Percentiles rank a stretch among this genome's conserved stretches.
These are phyloP conservation scores for Enteromius argenteus DNA, from an alignment of 2,797 vertebrate species.

Conservation along the genomic window DNA sequence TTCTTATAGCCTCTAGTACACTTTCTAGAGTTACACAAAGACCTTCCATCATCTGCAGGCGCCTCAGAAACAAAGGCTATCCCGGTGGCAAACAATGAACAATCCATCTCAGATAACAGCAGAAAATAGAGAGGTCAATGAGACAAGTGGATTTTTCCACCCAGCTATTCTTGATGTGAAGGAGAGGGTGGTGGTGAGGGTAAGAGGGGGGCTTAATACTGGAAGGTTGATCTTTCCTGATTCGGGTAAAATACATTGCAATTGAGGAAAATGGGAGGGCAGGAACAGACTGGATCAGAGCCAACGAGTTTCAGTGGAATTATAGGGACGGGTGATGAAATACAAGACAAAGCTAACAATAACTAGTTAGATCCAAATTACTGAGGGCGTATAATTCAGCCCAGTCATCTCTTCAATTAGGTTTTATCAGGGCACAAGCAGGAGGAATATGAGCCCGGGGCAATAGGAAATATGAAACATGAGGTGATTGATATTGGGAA, in stretches of 20 bases:
- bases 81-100: conserved; percentile 82
- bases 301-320: conserved; percentile 48
- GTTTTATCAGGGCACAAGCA: conserved; percentile 43
- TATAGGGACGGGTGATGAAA: conserved; percentile 45
- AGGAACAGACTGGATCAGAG: conserved; percentile 31
- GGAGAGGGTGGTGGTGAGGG: conserved; percentile 61
- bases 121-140: conserved; percentile 68
- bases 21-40: conserved; percentile 55
- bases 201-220: conserved; percentile 53
- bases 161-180: conserved; percentile 67
- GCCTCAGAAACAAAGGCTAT: conserved; percentile 78
- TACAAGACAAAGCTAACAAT: conserved; percentile 44
- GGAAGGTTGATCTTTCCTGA: conserved; percentile 39
- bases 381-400: conserved; percentile 20
- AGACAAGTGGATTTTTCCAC: conserved; percentile 75
- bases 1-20: conserved; percentile 35
- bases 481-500: conserved; percentile 42
- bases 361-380: conserved; percentile 47
- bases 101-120: conserved; percentile 77
- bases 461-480: conserved; percentile 41
- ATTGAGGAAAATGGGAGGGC: conserved; percentile 28
- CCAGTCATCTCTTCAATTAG: conserved; percentile 41
- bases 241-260: conserved; percentile 43
- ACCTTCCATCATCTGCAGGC: conserved; percentile 74
- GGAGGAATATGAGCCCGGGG: conserved; percentile 37